Conservation (phyloP, 2,888 invertebrate species). For the Hybos culiciformis region DNA sequence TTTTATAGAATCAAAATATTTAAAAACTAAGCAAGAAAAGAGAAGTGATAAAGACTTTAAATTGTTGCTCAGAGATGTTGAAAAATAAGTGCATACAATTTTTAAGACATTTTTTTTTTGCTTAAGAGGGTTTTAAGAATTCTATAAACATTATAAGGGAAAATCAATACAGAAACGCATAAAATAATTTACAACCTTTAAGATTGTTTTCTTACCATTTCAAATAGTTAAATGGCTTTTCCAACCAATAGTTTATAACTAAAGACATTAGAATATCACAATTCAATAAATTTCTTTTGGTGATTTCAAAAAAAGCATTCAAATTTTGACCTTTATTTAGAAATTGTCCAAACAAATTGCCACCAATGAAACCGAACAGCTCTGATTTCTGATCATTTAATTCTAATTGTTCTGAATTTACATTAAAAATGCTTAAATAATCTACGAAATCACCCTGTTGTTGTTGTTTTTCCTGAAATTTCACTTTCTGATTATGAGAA, state of each 20-base stretch:
- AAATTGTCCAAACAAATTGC: slow-evolving; percentile 24
- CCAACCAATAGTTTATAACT: slow-evolving; percentile 57
- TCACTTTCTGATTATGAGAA: slow-evolving; percentile 37
- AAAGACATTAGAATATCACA: slow-evolving; percentile 55
- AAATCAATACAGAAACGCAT: no score
- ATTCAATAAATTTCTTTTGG: slow-evolving; percentile 20
- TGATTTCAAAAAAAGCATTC: slow-evolving; percentile 28
- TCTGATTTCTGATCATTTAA: slow-evolving; percentile 28
- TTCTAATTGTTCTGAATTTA: slow-evolving; percentile 26
- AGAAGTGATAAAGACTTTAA: not conserved
- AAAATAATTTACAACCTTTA: no score
- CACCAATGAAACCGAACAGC: slow-evolving; percentile 25
- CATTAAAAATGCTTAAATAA: slow-evolving; percentile 27
- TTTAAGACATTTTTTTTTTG: no score
- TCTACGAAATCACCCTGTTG: slow-evolving; percentile 45
- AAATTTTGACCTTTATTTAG: slow-evolving; percentile 32
- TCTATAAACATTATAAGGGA: no score
- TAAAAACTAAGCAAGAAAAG: not conserved
- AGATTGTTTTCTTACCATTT: slow-evolving; percentile 22
- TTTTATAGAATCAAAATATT: not conserved
- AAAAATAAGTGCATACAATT: no score
- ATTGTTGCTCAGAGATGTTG: not conserved
- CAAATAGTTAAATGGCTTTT: slow-evolving; percentile 39
- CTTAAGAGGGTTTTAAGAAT: no score
- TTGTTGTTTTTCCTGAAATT: slow-evolving; percentile 40